phyloP scores from a whole-genome alignment of 2,888 invertebrate species.

The Agelastica alni region DNA sequence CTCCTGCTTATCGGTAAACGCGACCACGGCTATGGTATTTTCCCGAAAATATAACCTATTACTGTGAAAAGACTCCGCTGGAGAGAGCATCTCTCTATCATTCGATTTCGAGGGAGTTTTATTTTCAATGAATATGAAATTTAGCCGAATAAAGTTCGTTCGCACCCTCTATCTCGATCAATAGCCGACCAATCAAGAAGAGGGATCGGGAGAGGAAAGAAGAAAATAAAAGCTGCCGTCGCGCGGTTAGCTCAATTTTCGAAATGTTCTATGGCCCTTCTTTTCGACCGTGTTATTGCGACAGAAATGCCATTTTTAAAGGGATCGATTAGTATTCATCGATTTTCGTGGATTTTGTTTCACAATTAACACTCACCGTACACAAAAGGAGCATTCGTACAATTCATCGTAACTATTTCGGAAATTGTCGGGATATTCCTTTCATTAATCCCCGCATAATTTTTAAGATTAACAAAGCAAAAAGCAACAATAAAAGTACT shows the following conservation, averaged over 20 bases:
- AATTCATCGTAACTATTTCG: no score
- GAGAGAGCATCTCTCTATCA: constrained; percentile 18
- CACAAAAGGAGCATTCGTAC: no score
- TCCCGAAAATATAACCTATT: constrained; percentile 26
- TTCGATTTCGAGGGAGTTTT: constrained; percentile 33
- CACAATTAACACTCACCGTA: neutral
- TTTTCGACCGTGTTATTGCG: constrained; percentile 9
- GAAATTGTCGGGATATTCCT: no score
- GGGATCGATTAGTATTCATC: neutral
- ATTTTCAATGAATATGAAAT: constrained; percentile 44
- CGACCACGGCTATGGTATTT: constrained; percentile 1
- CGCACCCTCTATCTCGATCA: constrained; percentile 33
- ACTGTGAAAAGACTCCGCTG: constrained; percentile 27
- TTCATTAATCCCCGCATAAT: no score
- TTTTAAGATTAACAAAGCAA: no score
- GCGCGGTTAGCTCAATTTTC: constrained; percentile 15
- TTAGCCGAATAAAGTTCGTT: constrained; percentile 33
- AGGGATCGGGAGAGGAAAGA: constrained; percentile 8
- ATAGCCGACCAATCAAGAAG: constrained; percentile 32
- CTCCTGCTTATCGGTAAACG: no score
- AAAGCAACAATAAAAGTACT: no score
- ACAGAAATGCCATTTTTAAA: constrained; percentile 3
- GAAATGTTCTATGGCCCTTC: constrained; percentile 12
- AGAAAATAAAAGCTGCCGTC: constrained; percentile 10
- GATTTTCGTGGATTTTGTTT: neutral